Conservation (phyloP, 2,888 invertebrate species). For the Drosophila paranaensis region DNA sequence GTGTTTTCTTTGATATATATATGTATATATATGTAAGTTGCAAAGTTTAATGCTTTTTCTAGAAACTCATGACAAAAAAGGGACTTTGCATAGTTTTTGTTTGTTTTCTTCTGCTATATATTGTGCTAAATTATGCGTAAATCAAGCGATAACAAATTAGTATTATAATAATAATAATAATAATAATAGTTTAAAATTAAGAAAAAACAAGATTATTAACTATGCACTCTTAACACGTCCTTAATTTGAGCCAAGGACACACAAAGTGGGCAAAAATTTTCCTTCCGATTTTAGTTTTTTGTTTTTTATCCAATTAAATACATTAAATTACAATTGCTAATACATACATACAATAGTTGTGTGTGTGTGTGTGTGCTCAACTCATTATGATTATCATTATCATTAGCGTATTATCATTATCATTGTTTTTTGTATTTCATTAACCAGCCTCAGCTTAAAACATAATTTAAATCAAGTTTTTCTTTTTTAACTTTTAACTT, state of each 20-base stretch:
- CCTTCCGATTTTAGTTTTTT: constrained; percentile 23
- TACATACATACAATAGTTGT: constrained; percentile 64
- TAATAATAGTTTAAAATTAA: constrained; percentile 54
- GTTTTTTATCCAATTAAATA: constrained; percentile 63
- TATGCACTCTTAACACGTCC: constrained; percentile 51
- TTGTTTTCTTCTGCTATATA: constrained; percentile 31
- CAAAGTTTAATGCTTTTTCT: constrained; percentile 11
- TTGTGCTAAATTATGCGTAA: constrained; percentile 72
- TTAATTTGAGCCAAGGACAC: constrained; percentile 49
- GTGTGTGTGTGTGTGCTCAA: constrained; percentile 36
- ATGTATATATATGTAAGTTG: constrained; percentile 17
- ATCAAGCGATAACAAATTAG: constrained; percentile 73
- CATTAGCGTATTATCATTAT: constrained; percentile 56
- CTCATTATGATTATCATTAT: constrained; percentile 52
- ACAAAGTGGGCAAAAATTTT: constrained; percentile 26
- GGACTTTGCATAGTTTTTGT: constrained; percentile 14
- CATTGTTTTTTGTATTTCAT: constrained; percentile 44
- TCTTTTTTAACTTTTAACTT: constrained; percentile 31
- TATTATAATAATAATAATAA: constrained; percentile 48
- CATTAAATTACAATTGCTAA: constrained; percentile 78
- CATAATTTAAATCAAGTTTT: constrained; percentile 39
- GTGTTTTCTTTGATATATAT: constrained; percentile 64
- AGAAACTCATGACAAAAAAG: constrained; percentile 33
- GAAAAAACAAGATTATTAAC: constrained; percentile 56
- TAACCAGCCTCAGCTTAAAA: constrained; percentile 54